Conservation (phyloP, 2,113 vertebrate species). For the Addax nasomaculatus region DNA sequence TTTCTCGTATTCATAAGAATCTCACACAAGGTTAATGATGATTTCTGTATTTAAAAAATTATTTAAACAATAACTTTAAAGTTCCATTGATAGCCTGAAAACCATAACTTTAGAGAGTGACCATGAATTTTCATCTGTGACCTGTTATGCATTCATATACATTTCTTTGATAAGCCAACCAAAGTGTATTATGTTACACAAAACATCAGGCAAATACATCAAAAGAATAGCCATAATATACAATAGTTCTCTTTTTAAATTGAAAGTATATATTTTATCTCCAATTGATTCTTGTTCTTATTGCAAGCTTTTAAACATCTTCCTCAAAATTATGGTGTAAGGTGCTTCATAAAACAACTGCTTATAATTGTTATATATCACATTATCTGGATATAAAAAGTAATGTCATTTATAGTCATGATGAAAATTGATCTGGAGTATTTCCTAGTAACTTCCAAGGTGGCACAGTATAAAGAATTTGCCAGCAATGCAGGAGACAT, state of each 20-base stretch:
- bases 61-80: not conserved
- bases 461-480: not conserved
- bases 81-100: not conserved
- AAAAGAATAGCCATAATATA: not conserved
- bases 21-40: not conserved
- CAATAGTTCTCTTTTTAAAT: not conserved
- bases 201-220: not conserved
- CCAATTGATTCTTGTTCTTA: not conserved
- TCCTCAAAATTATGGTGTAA: not conserved
- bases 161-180: not conserved
- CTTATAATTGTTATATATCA: not conserved
- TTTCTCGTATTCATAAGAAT: not conserved
- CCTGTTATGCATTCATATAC: not conserved
- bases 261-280: not conserved
- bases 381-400: not conserved
- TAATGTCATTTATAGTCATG: not conserved
- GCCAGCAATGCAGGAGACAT: not conserved
- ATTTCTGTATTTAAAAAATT: conserved; percentile 1
- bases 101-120: not conserved
- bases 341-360: not conserved
- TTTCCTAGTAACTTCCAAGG: not conserved
- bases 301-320: not conserved
- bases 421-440: not conserved
- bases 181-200: not conserved
- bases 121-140: not conserved